These are phyloP conservation scores for Acanthoscelides obtectus DNA, from an alignment of 2,888 invertebrate genomes.

Conservation along the genomic window DNA sequence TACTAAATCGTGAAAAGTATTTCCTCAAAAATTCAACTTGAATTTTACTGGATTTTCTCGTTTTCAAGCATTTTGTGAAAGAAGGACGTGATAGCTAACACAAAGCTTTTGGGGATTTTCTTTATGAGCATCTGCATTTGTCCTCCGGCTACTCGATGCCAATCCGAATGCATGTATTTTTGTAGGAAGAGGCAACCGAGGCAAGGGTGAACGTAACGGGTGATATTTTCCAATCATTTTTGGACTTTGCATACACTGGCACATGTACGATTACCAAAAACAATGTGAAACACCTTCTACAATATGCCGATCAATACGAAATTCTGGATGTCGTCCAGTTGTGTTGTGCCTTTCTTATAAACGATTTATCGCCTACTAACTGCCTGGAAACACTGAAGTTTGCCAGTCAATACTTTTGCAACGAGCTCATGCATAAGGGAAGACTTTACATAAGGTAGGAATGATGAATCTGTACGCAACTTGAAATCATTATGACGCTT, in stretches of 20 bases:
- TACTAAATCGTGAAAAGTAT: too few species aligned
- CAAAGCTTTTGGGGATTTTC: too few species aligned
- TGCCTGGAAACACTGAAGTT: conserved; percentile 69
- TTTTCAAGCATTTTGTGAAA: too few species aligned
- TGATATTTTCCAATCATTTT: conserved; percentile 58
- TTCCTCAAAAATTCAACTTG: too few species aligned
- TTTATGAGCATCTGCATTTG: too few species aligned
- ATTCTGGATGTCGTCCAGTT: conserved; percentile 66
- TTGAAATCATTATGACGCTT: too few species aligned
- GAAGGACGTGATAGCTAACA: too few species aligned
- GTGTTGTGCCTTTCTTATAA: conserved; percentile 63
- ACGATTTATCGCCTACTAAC: conserved; percentile 61
- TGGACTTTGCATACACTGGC: conserved; percentile 74
- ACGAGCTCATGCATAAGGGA: conserved; percentile 59
- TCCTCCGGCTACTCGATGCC: too few species aligned
- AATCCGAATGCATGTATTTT: too few species aligned
- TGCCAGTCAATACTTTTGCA: conserved; percentile 66
- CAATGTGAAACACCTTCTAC: conserved; percentile 66
- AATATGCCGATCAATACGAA: conserved; percentile 69
- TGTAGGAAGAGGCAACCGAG: conserved; percentile 53
- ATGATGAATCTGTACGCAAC: too few species aligned
- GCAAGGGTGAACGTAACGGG: conserved; percentile 58
- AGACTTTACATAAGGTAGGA: conserved; percentile 36
- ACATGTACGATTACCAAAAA: conserved; percentile 58
- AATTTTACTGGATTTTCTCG: too few species aligned